Percentiles rank a stretch among this genome's conserved stretches.
Conservation (phyloP, 2,113 vertebrate species). For the Oreochromis tanganicae region DNA sequence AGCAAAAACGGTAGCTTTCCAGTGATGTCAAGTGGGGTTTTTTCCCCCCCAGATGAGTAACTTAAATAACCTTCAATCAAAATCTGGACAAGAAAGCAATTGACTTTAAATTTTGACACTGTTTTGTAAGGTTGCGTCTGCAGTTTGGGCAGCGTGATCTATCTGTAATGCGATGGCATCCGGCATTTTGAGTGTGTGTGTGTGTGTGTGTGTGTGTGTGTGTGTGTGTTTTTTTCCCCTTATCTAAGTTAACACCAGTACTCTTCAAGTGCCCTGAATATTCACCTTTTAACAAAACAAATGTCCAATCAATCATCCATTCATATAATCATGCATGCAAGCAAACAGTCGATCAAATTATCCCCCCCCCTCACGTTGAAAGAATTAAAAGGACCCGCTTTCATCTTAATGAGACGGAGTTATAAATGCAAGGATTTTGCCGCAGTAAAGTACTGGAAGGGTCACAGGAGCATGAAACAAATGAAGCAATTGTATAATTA, state of each 20-base stretch:
- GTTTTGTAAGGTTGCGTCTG: slow-evolving; percentile 78
- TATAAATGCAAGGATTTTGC: slow-evolving; percentile 1
- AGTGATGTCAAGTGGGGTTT: slow-evolving; percentile 37
- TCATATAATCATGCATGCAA: neutral
- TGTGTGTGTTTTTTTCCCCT: neutral
- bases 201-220: too few relatives aligned
- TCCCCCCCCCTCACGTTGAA: neutral
- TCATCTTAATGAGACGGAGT: slow-evolving; percentile 1
- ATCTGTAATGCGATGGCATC: neutral
- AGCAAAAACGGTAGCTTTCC: slow-evolving; percentile 13
- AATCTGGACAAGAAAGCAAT: slow-evolving; percentile 81
- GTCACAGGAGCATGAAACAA: slow-evolving; percentile 48
- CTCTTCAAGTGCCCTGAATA: neutral
- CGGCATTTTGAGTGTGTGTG: neutral
- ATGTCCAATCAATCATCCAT: neutral
- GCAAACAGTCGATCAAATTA: neutral
- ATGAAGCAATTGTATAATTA: slow-evolving; percentile 65
- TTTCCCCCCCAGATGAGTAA: slow-evolving; percentile 59
- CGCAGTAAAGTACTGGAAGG: slow-evolving; percentile 18
- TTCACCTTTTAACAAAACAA: neutral
- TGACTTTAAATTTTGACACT: slow-evolving; percentile 77
- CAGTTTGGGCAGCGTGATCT: slow-evolving; percentile 71
- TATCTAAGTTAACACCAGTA: neutral
- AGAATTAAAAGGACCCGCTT: slow-evolving; percentile 1
- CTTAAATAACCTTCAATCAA: slow-evolving; percentile 74